phyloP scores from a whole-genome alignment of 2,888 invertebrate species.

The Priocnemis perturbator region DNA sequence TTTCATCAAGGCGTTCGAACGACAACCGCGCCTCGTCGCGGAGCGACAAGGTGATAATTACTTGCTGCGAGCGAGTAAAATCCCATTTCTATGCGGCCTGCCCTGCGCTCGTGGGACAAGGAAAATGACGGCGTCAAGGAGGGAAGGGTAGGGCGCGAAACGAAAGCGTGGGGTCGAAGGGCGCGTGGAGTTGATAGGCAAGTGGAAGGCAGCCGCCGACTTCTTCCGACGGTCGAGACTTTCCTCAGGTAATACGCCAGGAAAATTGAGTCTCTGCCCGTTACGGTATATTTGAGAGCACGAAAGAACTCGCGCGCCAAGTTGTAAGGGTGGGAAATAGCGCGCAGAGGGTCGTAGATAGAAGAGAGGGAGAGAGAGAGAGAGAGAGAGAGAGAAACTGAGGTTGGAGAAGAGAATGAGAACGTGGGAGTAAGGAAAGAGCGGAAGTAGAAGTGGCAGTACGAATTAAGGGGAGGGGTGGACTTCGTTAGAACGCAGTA shows the following conservation, averaged over 20 bases:
- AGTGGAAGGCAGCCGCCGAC: constrained; percentile 16
- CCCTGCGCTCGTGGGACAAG: constrained; percentile 2
- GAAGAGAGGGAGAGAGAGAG: constrained; percentile 4
- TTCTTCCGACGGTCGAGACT: constrained; percentile 35
- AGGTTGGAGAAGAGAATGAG: neutral
- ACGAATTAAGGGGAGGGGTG: constrained; percentile 37
- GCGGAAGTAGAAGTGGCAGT: constrained; percentile 12
- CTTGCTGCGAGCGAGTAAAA: constrained; percentile 58
- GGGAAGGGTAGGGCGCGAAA: neutral
- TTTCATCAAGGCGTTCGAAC: constrained; percentile 30
- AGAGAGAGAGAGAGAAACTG: neutral
- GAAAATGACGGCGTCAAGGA: neutral
- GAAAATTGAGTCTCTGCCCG: constrained; percentile 46
- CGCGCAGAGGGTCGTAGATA: neutral
- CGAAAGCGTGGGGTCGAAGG: constrained; percentile 9
- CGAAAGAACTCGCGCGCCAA: neutral
- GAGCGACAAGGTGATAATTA: constrained; percentile 62
- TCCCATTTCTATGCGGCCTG: constrained; percentile 62
- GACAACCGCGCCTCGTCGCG: neutral
- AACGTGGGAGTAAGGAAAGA: constrained; percentile 9
- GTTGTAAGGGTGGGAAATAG: neutral
- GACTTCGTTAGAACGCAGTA: constrained; percentile 52
- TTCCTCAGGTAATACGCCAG: constrained; percentile 39
- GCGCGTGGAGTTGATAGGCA: constrained; percentile 4
- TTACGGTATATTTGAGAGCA: constrained; percentile 31